Evolutionary conservation across 1,140 invertebrate species (phyloP), one percentile per base, ranked within the genome.

Genomic region (Aphidius ervi): DNA sequence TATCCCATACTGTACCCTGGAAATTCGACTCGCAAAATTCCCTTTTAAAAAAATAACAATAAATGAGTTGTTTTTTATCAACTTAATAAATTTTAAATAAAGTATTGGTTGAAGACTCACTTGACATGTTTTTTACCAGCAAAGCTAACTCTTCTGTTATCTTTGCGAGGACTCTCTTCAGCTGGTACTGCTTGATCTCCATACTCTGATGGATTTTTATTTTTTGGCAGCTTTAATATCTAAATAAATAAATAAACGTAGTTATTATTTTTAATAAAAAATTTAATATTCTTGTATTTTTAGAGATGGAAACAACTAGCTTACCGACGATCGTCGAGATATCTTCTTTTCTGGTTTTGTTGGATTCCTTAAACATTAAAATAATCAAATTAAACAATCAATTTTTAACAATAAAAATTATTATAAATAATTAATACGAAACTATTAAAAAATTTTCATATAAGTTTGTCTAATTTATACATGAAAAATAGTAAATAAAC

Each of bases 71-170:
- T 31, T 16, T 59, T n/a, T 8, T 37, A 59, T 9, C 5, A 43
- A 48, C 6, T 42, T 4, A 37, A 5, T 16, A 16, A 16, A 16
- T 16, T 16, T 16, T 16, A 16, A 16, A 16, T 16, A 16, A 16
- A 16, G 16, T 16, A 16, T 16, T 16, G 1, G 16, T 16, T 16
- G 16, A 16, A 16, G 23, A 68, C 67, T 68, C 53, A 74, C 72
- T 74, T 74, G 10, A 74, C 68, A 62, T 71, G 70, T 46, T 73
- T 74, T 42, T 71, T 74, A 46, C 73, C 71, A 5, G 72, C 71
- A 63, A 74, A 74, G 46, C 71, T 74, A 37, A 74, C 71, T 5
- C 72, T 65, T 57, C 72, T 63, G 52, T 70, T 73, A 9, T 54
- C 4, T 46, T 70, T 74, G 42, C 63, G 37, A 43, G 67, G 66